Evolutionary conservation across 2,113 vertebrate species (phyloP).

Genomic region (Ia io): DNA sequence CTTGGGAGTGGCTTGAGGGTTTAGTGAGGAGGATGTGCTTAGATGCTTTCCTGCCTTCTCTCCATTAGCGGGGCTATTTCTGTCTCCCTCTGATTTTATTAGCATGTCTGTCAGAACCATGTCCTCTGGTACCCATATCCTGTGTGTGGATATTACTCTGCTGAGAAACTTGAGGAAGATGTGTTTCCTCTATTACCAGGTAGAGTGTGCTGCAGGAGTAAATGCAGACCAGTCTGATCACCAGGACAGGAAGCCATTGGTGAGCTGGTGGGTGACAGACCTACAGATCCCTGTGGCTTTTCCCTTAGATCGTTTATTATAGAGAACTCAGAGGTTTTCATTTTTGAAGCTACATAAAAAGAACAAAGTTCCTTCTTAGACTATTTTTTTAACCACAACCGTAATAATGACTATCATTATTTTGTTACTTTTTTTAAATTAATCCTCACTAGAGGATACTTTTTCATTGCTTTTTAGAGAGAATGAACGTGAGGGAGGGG

Average conservation of each 20-base stretch:
- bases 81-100: background rate
- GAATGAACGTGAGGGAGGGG: background rate
- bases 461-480: background rate
- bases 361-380: background rate
- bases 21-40: background rate
- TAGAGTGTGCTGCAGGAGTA: background rate
- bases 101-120: background rate
- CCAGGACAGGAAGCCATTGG: background rate
- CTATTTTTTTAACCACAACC: background rate
- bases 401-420: background rate
- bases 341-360: background rate
- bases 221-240: fast-evolving
- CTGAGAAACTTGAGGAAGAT: background rate
- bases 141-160: background rate
- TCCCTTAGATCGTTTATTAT: background rate
- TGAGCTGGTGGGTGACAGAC: background rate
- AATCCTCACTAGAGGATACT: background rate
- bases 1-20: background rate
- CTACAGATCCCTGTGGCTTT: background rate
- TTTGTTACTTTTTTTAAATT: background rate
- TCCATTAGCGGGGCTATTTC: background rate
- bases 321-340: background rate
- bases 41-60: background rate
- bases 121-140: background rate
- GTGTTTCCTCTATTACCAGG: background rate